Base-by-base conservation (phyloP, 1,140 invertebrate genomes). In the Babylonia areolata region DNA sequence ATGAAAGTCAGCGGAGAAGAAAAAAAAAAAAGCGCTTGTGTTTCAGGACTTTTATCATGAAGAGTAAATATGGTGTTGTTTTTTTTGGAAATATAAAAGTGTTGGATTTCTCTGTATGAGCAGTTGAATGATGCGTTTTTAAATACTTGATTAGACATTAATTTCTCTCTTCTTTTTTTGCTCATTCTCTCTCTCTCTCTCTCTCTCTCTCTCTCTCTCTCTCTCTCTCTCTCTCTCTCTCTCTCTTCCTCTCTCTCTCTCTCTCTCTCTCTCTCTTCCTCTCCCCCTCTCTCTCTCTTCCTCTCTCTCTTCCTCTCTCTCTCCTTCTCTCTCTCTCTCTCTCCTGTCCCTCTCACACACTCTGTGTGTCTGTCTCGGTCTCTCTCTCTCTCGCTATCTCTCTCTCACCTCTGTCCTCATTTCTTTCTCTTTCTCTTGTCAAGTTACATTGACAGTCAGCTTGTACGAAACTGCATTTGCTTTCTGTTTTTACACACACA, bases 131-230 rank as follows among this genome's bases (percentile, higher is more conserved):
- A n/a, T n/a, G n/a, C n/a, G n/a, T n/a, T n/a, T n/a, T n/a, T n/a
- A n/a, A n/a, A n/a, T n/a, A n/a, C n/a, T 51, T 51, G 17, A 51
- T 12, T 51, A 17, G 17, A 51, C 0, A 51, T 51, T 51, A 15
- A 1, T 64, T 23, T 64, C 23, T 78, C 1, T n/a, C 40, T 39
- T 28, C 33, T 39, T 78, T 42, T 78, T 35, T 20, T 78, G 0
- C 17, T 31, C 75, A 37, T 78, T 78, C 28, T 78, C 71, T 75
- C 35, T 37, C 35, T 75, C 71, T 75, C 35, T 37, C 35, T 75
- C 71, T 75, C 35, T 37, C 35, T 75, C 71, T 75, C 35, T 37
- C 35, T 75, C 71, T 75, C 35, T 37, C 35, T 75, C 71, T 75
- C 35, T 37, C 35, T 75, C 71, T 75, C 35, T 37, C 35, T 75